Evolutionary conservation across 1,140 invertebrate species (phyloP).

Genomic region (Cardiocondyla obscurior): DNA sequence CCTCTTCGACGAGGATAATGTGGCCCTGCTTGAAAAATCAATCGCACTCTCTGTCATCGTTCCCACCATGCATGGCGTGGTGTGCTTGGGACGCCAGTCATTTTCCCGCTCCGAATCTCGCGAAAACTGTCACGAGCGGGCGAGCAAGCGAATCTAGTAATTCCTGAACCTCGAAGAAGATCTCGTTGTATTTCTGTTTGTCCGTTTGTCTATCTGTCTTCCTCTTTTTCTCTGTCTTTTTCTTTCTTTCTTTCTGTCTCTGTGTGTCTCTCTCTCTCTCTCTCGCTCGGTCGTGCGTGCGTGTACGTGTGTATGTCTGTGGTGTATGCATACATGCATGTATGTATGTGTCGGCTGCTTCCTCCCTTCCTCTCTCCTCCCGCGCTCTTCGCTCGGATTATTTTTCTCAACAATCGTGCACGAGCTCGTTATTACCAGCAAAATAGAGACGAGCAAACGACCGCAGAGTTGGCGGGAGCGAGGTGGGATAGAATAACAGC

Average conservation of each 20-base stretch:
- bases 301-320: too few species aligned
- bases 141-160: not conserved
- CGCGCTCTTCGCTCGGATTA: not conserved
- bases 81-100: not conserved
- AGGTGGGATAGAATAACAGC: slow-evolving; percentile 25
- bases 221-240: not conserved
- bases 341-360: too few species aligned
- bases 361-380: not conserved
- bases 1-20: not conserved
- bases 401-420: slow-evolving; percentile 23
- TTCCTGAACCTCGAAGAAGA: not conserved
- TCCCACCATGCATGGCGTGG: slow-evolving; percentile 8
- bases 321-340: too few species aligned
- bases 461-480: slow-evolving; percentile 16
- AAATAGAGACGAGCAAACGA: slow-evolving; percentile 34
- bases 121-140: slow-evolving; percentile 13
- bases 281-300: too few species aligned
- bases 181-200: not conserved
- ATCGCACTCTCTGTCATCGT: not conserved
- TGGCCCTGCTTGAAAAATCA: not conserved
- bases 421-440: slow-evolving; percentile 14
- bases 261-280: too few species aligned
- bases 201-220: not conserved
- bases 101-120: slow-evolving; percentile 23
- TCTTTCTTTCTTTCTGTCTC: too few species aligned